Base-by-base conservation (phyloP, 2,888 invertebrate genomes). In the Hirtodrosophila cameraria region DNA sequence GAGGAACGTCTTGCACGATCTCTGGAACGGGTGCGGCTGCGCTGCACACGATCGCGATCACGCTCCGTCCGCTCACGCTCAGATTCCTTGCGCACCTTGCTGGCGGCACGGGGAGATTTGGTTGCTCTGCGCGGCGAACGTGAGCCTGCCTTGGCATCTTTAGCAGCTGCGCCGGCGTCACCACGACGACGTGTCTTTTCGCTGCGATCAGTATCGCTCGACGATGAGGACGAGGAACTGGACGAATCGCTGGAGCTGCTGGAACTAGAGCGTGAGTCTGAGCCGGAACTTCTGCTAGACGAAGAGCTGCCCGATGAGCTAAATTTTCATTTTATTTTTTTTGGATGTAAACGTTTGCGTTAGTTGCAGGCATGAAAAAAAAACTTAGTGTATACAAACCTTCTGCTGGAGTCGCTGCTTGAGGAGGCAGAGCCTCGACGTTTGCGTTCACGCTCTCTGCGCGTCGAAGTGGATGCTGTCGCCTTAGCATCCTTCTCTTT, bases 281-380 rank as follows among this genome's bases (percentile, higher is more conserved):
- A 96, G 9, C 86, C 89, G 2, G 94, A 93, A 1, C 94, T 95
- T 60, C 95, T 94, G 1, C 90, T 85, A 0, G 97, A 96, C 9
- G 96, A 96, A 85, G 95, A 96, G 88, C 95, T 96, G 57, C 94
- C 95, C 6, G 96, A 96, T 13, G 96, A 95, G 90, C 95, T 93
- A 79, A 28, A 62, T 13, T 8, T n/a, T n/a, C n/a, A n/a, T n/a
- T n/a, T n/a, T n/a, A n/a, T n/a, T n/a, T n/a, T n/a, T n/a, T n/a
- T n/a, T n/a, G n/a, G n/a, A 31, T 31, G 3, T 41, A 31, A 36
- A 45, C 20, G 18, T 74, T 68, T 54, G 15, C 9, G 12, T 23
- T 20, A 54, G 9, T 9, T 27, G 4, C 13, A 7, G 6, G n/a
- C 5, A 9, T 38, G 9, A 9, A 16, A 1, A 2, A 39, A 42